These are phyloP conservation scores for Anguilla megastoma DNA, from an alignment of 2,797 vertebrate species.

Conservation along the genomic window DNA sequence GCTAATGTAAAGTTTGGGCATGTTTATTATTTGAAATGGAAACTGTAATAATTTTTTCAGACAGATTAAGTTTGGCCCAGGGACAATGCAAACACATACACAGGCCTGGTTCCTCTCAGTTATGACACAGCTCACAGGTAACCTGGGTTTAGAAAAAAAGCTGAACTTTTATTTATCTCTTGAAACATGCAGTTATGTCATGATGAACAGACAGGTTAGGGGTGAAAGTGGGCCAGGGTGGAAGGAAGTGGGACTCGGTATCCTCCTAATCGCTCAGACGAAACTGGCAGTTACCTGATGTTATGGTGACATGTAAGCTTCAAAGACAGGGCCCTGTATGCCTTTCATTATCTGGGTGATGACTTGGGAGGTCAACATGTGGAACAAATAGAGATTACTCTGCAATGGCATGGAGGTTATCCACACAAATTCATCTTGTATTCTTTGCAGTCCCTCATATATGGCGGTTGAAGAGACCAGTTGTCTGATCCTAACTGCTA, in stretches of 20 bases:
- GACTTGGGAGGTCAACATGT: conserved; percentile 48
- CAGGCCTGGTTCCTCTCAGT: conserved; percentile 70
- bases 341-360: conserved; percentile 49
- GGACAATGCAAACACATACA: conserved; percentile 27
- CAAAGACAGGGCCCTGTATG: conserved; percentile 42
- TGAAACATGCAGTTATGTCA: conserved; percentile 17
- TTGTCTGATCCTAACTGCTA: neutral
- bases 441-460: conserved; percentile 34
- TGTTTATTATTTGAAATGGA: conserved; percentile 67
- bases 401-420: conserved; percentile 49
- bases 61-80: conserved; percentile 70
- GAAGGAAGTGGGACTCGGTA: conserved; percentile 21
- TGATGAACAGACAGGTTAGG: conserved; percentile 1
- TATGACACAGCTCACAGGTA: conserved; percentile 55
- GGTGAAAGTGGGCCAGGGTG: neutral
- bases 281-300: conserved; percentile 53
- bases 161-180: conserved; percentile 12
- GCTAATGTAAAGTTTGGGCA: conserved; percentile 61
- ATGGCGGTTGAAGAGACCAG: conserved; percentile 12
- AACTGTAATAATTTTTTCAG: conserved; percentile 70
- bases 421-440: conserved; percentile 45
- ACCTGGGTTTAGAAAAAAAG: neutral
- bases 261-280: conserved; percentile 47
- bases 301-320: conserved; percentile 50
- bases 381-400: conserved; percentile 49